Conservation (phyloP, 1,140 invertebrate genomes). For the Pseudomyrmex concolor region DNA sequence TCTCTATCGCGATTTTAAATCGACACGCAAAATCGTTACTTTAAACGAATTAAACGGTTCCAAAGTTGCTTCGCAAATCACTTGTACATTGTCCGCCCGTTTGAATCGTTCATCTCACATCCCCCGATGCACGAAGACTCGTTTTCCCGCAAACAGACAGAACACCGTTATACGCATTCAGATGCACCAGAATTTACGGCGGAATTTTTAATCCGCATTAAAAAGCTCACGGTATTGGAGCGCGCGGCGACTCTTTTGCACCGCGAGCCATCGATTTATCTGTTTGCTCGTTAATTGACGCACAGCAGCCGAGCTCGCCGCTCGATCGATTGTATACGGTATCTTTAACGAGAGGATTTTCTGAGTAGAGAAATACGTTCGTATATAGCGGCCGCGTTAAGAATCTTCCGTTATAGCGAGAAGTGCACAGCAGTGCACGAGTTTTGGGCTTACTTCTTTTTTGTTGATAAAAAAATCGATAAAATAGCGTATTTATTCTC, state of each 20-base stretch:
- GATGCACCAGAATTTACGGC: background rate
- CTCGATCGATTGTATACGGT: conserved; percentile 34
- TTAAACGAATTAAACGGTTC: background rate
- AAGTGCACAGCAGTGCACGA: background rate
- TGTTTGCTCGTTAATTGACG: conserved; percentile 54
- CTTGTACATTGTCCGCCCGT: too few species aligned
- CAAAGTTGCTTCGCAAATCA: background rate
- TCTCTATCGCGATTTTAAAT: too few species aligned
- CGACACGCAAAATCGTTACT: background rate
- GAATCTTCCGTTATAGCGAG: conserved; percentile 28
- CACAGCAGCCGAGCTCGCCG: conserved; percentile 27
- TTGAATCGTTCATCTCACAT: too few species aligned
- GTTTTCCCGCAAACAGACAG: background rate
- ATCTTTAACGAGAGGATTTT: conserved; percentile 38
- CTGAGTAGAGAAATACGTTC: background rate
- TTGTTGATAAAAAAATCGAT: background rate
- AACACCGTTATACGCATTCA: too few species aligned
- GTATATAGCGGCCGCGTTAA: background rate
- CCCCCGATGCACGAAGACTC: too few species aligned
- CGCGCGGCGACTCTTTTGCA: conserved; percentile 34
- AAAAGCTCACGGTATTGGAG: background rate
- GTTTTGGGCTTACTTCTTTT: background rate
- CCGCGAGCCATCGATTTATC: conserved; percentile 15
- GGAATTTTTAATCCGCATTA: background rate
- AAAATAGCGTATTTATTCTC: background rate